Conservation (phyloP, 2,797 vertebrate species). For the Liasis olivaceus region DNA sequence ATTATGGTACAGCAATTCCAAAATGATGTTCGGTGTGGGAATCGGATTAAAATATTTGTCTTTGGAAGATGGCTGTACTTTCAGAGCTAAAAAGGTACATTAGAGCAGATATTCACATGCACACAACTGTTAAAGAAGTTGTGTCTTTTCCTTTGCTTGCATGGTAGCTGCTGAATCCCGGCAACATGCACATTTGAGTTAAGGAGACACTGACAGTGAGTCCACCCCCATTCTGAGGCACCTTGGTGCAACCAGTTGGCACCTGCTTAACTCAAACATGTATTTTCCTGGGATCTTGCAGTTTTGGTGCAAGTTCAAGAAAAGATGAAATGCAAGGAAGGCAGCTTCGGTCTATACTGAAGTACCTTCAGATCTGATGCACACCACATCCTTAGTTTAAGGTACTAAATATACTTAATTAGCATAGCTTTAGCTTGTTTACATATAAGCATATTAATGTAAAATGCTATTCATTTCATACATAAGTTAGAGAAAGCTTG, state of each 20-base stretch:
- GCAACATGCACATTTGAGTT: neutral
- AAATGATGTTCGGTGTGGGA: neutral
- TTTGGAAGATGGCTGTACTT: neutral
- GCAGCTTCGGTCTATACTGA: neutral
- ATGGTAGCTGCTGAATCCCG: neutral
- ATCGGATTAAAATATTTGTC: neutral
- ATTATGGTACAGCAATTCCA: neutral
- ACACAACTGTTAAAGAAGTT: neutral
- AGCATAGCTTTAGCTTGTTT: neutral
- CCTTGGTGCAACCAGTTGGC: neutral
- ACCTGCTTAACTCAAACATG: neutral
- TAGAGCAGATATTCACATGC: neutral
- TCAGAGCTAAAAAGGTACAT: neutral
- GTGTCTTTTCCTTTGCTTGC: neutral
- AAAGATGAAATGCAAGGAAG: neutral
- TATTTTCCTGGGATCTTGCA: neutral
- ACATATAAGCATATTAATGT: neutral
- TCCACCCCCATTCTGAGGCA: neutral
- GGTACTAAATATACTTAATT: neutral
- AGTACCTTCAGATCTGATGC: neutral
- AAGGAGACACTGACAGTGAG: neutral
- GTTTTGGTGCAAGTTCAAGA: neutral
- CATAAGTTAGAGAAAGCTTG: neutral
- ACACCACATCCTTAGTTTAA: neutral
- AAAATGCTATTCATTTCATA: neutral